Evolutionary conservation across 2,113 vertebrate genomes (phyloP).

Genomic region (Tupaia chinensis): DNA sequence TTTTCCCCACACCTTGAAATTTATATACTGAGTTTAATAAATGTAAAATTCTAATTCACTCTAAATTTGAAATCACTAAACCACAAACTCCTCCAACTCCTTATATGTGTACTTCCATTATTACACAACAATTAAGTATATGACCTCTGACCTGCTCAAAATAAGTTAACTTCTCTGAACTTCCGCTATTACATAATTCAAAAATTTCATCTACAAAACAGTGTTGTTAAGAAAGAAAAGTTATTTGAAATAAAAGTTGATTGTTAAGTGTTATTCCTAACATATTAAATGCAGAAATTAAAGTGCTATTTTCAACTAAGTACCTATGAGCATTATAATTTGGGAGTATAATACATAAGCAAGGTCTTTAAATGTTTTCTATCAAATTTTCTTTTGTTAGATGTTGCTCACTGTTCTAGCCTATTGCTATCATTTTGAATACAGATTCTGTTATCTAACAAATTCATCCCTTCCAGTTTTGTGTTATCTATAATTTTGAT

Average conservation of each 20-base stretch:
- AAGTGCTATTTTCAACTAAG: conserved; percentile 7
- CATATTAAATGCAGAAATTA: conserved; percentile 1
- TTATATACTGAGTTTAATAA: conserved; percentile 31
- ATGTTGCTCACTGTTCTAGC: neutral
- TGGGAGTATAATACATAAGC: neutral
- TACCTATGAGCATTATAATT: conserved; percentile 30
- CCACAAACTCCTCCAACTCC: neutral
- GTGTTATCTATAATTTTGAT: conserved; percentile 57
- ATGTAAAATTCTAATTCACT: neutral
- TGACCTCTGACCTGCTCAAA: neutral
- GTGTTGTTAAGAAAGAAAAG: neutral
- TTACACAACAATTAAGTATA: neutral
- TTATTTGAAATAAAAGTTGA: neutral
- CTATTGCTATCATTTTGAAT: conserved; percentile 37
- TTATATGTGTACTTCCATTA: neutral
- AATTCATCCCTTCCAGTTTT: conserved; percentile 44
- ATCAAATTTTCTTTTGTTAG: neutral
- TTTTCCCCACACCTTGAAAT: neutral
- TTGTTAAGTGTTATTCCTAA: neutral
- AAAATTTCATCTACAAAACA: neutral
- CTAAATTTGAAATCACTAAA: neutral
- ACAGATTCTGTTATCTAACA: neutral
- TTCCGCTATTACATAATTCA: neutral
- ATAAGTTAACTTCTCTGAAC: neutral
- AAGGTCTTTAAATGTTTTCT: conserved; percentile 16